Evolutionary conservation across 2,888 invertebrate genomes (phyloP), one percentile per base, ranked within the genome.

Genomic region (Drosophila lacicola): DNA sequence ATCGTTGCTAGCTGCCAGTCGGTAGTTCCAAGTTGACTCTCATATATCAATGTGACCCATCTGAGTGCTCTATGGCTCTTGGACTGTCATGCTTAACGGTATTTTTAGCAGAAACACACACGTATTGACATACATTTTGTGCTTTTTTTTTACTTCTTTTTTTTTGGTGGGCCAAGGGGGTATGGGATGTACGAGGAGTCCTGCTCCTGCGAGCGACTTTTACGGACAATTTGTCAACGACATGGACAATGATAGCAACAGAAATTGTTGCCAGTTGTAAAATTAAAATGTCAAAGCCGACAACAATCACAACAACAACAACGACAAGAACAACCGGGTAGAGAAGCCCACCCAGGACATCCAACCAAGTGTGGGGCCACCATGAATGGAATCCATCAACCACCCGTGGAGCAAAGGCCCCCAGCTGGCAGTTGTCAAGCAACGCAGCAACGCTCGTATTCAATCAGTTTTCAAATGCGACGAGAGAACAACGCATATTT

Each of bases 331-430:
- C 25, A 39, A 39, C 14, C 1, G 4, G 6, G 11, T 4, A 11
- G 3, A 4, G 14, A 4, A 11, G 47, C 47, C 44, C 45, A 14
- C 9, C 37, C 53, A 63, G 69, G 58, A 67, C 47, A 51, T 44
- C 21, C 39, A 47, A 8, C 21, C 10, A 25, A 50, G 41, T 17
- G 54, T 3, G 45, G 39, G 36, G 50, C 53, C 58, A 44, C 33
- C 53, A 64, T 84, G 88, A 82, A 86, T 78, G 73, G 74, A 80
- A 88, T 82, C 83, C 86, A 90, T 90, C 89, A 89, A 61, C 83
- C 89, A 57, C 90, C 90, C 74, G 65, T 70, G 80, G 84, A 41
- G 89, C 70, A 70, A 21, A 68, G 66, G 66, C 66, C 58, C 67
- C 83, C 80, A 65, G 80, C 86, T 73, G 81, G 74, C 78, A 70